Base-by-base conservation (phyloP, 2,888 invertebrate species). In the Cylloceria caligata region DNA sequence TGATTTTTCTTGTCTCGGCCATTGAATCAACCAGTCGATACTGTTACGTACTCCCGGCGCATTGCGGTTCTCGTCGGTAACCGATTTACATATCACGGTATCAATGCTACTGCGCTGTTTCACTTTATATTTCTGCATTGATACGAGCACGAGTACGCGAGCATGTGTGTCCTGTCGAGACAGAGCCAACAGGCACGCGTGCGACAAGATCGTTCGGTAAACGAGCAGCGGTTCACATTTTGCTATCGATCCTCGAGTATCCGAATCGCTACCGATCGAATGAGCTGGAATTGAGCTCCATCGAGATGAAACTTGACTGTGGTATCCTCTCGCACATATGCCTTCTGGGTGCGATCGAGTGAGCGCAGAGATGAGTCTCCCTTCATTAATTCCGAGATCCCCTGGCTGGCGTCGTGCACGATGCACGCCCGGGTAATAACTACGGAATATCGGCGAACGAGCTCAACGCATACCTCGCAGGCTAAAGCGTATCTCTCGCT, bases 1-100 rank as follows among this genome's bases (percentile, higher is more conserved):
- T 19, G 9, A 21, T 21, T 21, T 21, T 2, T 21, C 49, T 21
- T 21, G 49, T 52, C 21, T 21, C 24, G 13, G 11, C 13, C 24
- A n/a, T 24, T 24, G 52, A 52, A 52, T 52, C 21, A 24, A n/a
- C 24, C 21, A 21, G 24, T 11, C 21, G 24, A 52, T 52, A 21
- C 52, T 52, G 52, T 52, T 52, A 52, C 52, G 5, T 52, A 52
- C 52, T 52, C 21, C 13, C 52, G 52, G 24, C 52, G 52, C 9
- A 24, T 7, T 52, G 52, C 24, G 24, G 52, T 52, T 30, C 57
- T 57, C 57, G 13, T 57, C 34, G 27, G 34, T 16, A 7, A n/a
- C 7, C n/a, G 81, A 88, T 88, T 88, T 88, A 89, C 88, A 89
- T 88, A 88, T 88, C 88, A 88, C 83, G 84, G 85, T 88, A 88